phyloP scores from a whole-genome alignment of 2,797 vertebrate genomes.

The Artibeus jamaicensis region DNA sequence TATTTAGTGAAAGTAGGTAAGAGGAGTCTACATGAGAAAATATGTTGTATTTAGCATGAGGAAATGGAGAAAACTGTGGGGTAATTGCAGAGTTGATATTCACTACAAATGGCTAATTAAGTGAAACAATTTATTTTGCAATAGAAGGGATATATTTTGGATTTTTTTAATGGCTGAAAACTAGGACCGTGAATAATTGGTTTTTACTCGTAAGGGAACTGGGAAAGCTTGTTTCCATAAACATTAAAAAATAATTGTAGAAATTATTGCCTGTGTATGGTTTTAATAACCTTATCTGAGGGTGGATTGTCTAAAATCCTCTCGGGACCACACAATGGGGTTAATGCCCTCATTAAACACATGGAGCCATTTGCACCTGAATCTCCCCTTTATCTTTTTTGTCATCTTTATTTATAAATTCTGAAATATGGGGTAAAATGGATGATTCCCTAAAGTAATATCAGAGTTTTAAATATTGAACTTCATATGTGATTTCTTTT shows the following conservation, averaged over 20 bases:
- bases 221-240: background rate
- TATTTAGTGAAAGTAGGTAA: background rate
- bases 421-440: constrained; percentile 17
- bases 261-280: background rate
- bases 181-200: background rate
- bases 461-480: background rate
- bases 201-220: background rate
- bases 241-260: background rate
- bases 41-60: background rate
- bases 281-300: background rate
- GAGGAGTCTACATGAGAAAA: background rate
- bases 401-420: constrained; percentile 38
- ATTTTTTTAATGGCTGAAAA: background rate
- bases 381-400: constrained; percentile 8
- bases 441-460: constrained; percentile 36
- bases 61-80: background rate
- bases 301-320: background rate
- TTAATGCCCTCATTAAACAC: constrained; percentile 22
- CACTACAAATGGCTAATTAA: background rate
- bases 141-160: background rate
- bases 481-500: constrained; percentile 32
- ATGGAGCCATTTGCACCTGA: background rate
- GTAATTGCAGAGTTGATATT: background rate
- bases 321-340: background rate
- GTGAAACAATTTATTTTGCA: background rate